Evolutionary conservation across 2,888 invertebrate genomes (phyloP).

Genomic region (Acleris sparsana): DNA sequence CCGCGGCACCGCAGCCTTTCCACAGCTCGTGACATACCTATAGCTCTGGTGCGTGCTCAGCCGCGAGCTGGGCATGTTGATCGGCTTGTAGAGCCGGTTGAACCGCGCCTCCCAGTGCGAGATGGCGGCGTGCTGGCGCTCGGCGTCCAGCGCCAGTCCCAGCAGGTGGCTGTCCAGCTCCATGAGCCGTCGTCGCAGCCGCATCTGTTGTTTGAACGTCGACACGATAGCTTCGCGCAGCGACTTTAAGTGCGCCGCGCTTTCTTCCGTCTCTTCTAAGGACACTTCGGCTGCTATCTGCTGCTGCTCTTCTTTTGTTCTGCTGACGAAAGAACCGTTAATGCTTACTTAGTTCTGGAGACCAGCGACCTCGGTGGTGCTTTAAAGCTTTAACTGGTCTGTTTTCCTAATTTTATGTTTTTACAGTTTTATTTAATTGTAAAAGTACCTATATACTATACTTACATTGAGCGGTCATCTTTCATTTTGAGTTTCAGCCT

Average conservation of each 20-base stretch:
- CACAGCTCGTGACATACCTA: constrained; percentile 53
- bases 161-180: constrained; percentile 95
- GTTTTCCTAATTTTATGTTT: too few species aligned
- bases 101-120: constrained; percentile 94
- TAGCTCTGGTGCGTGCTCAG: constrained; percentile 85
- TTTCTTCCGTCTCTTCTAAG: constrained; percentile 62
- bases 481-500: constrained; percentile 91
- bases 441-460: too few species aligned
- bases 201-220: constrained; percentile 97
- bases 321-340: constrained; percentile 38
- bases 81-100: constrained; percentile 88
- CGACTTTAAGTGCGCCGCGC: constrained; percentile 82
- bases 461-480: constrained; percentile 84
- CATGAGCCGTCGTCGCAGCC: constrained; percentile 92
- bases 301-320: constrained; percentile 65
- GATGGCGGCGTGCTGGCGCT: constrained; percentile 93
- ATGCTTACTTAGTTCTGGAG: too few species aligned
- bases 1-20: too few species aligned
- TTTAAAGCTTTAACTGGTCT: too few species aligned
- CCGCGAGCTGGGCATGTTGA: constrained; percentile 81
- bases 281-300: constrained; percentile 54
- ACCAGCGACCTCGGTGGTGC: too few species aligned
- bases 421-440: too few species aligned
- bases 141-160: constrained; percentile 94
- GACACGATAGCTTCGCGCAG: constrained; percentile 93